Base-by-base conservation (phyloP, 2,113 vertebrate genomes). In the Salvator merianae region DNA sequence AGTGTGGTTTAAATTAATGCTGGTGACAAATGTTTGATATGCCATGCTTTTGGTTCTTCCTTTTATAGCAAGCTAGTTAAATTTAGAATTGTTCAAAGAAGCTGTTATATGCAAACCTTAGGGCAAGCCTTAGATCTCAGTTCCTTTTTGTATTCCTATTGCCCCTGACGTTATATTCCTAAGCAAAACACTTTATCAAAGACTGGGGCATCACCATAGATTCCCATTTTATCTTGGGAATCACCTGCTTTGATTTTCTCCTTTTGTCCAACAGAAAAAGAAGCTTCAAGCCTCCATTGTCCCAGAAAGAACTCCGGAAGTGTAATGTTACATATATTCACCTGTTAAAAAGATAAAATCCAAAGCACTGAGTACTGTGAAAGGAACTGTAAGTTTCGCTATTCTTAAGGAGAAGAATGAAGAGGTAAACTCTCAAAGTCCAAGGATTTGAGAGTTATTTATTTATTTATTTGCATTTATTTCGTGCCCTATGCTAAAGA, bases 31-130 rank as follows among this genome's bases (percentile, higher is more conserved):
- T 89, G 87, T 87, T 88, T 81, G 87, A 87, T 87, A 59, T 87
- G 75, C 83, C 40, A 70, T 74, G 84, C 75, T 76, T 90, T 91
- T 71, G 12, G 66, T 69, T 88, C 92, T 90, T 89, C 73, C 53
- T 92, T 76, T 88, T 87, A 88, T 84, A 87, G 83, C 77, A 78
- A 89, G 77, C 87, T 90, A 89, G 89, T 91, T 94, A 78, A 91
- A 93, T 90, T 88, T 88, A 91, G 85, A 87, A 79, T 87, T 82
- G 81, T 91, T 94, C 88, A 87, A 93, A 89, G 86, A 84, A 74
- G 32, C 78, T 92, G 91, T 82, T 90, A 77, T 81, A 91, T 30
- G 73, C 71, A 89, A 92, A 66, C 81, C 82, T 79, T 7, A 13
- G 81, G 83, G 84, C 89, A 89, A 85, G 85, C 71, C 50, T 81